Conservation (phyloP, 2,113 vertebrate genomes). For the Oreochromis spilurus region DNA sequence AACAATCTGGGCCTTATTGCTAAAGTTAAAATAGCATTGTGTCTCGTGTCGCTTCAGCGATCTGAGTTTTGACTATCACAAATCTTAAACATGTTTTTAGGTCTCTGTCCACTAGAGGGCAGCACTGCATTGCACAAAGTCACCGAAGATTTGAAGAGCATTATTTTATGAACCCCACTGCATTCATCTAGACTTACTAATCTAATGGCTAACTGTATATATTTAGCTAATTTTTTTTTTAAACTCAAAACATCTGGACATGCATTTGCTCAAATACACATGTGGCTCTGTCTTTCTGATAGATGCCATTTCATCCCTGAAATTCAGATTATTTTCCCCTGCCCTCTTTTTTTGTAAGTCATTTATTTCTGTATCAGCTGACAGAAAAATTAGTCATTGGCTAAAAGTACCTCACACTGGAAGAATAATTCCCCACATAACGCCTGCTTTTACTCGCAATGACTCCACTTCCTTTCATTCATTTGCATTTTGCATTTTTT, state of each 20-base stretch:
- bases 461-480: background rate
- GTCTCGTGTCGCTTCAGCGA: background rate
- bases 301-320: background rate
- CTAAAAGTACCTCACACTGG: background rate
- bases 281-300: background rate
- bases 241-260: background rate
- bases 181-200: background rate
- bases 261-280: background rate
- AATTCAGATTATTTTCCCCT: background rate
- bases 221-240: background rate
- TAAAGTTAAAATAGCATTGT: background rate
- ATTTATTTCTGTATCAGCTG: background rate
- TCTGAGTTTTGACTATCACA: background rate
- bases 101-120: conserved; percentile 31
- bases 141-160: background rate
- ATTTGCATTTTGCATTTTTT: background rate
- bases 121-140: background rate
- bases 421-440: background rate
- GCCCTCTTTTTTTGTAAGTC: background rate
- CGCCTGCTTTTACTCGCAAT: background rate
- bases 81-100: too few species aligned
- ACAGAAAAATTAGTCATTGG: background rate
- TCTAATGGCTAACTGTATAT: background rate
- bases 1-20: background rate
- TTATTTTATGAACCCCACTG: background rate